Base-by-base conservation (phyloP, 2,113 vertebrate genomes). In the Anas platyrhynchos region DNA sequence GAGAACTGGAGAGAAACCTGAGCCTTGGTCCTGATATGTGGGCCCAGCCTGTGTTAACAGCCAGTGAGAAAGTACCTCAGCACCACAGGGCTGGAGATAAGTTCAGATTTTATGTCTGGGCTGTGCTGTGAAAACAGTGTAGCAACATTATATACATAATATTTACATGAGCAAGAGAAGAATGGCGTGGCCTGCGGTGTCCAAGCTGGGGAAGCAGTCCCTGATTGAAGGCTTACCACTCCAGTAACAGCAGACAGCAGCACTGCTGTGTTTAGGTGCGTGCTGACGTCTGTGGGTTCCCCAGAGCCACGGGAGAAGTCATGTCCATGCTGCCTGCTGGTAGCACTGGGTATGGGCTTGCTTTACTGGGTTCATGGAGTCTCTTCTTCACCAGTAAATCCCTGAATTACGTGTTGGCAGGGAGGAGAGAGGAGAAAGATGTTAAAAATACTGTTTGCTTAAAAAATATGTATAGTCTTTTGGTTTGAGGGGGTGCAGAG, bases 151-250 rank as follows among this genome's bases (percentile, higher is more conserved):
- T 1, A 15, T 1, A 5, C 16, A 4, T 36, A 41, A 12, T 1
- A 2, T 2, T 0, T 6, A 6, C 6, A 14, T 0, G 2, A 55
- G 62, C 36, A 54, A 9, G 43, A 23, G 56, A n/a, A 76, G 54
- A 71, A 5, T 0, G 9, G n/a, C 0, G 0, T 2, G 3, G 43
- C 22, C 65, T 75, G 69, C 1, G 2, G 52, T 44, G 25, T 63
- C 38, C 22, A 11, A 2, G n/a, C 0, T 66, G 66, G 61, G 62
- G 56, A 81, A 81, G 38, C 73, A 73, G 4, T 2, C 46, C 52
- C 22, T 5, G 15, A 0, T 5, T 75, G 44, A 15, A 31, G 55
- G 43, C 43, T 63, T 20, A 14, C 11, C 6, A 11, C 3, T 2
- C 1, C 31, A 43, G 55, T 6, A 68, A 4, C 5, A 76, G 58